These are phyloP conservation scores for Pseudoatta argentina DNA, from an alignment of 1,140 invertebrate species.

Conservation along the genomic window DNA sequence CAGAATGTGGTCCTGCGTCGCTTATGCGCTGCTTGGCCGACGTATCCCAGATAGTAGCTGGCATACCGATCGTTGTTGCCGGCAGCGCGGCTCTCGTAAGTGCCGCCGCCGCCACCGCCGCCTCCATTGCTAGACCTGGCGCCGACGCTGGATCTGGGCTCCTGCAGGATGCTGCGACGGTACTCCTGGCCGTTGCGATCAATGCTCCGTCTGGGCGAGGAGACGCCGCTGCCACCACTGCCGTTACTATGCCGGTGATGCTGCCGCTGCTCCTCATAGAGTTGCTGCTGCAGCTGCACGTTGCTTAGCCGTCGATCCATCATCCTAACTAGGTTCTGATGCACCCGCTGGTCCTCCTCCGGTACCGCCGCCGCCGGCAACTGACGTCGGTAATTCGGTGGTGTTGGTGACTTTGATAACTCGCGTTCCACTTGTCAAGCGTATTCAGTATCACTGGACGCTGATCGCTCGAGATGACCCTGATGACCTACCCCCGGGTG, in stretches of 20 bases:
- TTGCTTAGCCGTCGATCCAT: conserved; percentile 83
- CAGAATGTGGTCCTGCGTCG: conserved; percentile 81
- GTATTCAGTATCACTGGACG: conserved; percentile 91
- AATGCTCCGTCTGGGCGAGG: conserved; percentile 72
- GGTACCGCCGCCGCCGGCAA: conserved; percentile 60
- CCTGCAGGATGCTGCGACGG: conserved; percentile 76
- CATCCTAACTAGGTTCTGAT: conserved; percentile 80
- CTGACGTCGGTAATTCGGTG: conserved; percentile 55
- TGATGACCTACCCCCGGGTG: conserved; percentile 69
- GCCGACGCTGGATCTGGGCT: conserved; percentile 73
- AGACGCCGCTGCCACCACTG: conserved; percentile 20
- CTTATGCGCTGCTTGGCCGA: conserved; percentile 73
- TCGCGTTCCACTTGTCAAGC: conserved; percentile 87
- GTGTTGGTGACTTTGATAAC: conserved; percentile 38
- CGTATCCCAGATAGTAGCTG: conserved; percentile 71
- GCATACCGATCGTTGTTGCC: conserved; percentile 63
- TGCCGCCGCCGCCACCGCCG: conserved; percentile 19
- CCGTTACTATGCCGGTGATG: conserved; percentile 56
- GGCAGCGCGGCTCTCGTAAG: conserved; percentile 36
- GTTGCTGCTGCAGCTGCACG: conserved; percentile 77
- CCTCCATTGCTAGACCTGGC: conserved; percentile 59
- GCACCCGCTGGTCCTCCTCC: conserved; percentile 77
- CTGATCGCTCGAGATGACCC: conserved; percentile 87
- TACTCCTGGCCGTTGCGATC: conserved; percentile 56
- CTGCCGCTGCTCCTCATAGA: conserved; percentile 64